Evolutionary conservation across 2,113 vertebrate species (phyloP).

Genomic region (Panthera tigris): DNA sequence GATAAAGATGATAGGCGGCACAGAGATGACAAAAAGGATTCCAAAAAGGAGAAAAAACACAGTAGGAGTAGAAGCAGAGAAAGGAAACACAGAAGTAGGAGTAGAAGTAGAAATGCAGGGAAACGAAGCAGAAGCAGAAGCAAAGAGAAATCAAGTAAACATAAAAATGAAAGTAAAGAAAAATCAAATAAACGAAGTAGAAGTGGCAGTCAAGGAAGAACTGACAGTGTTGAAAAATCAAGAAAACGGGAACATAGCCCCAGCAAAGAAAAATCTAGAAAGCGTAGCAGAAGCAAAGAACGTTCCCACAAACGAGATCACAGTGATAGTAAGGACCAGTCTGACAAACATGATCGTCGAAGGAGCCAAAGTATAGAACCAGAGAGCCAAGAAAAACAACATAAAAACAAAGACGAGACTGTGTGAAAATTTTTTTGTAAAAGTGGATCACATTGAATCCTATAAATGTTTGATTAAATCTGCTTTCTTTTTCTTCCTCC

Average conservation of each 20-base stretch:
- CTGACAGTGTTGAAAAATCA: slow-evolving; percentile 89
- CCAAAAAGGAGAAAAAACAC: slow-evolving; percentile 88
- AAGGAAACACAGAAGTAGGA: slow-evolving; percentile 87
- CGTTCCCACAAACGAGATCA: slow-evolving; percentile 89
- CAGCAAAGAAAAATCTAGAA: slow-evolving; percentile 89
- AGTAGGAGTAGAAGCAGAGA: slow-evolving; percentile 91
- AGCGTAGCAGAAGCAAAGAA: slow-evolving; percentile 91
- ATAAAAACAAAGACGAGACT: slow-evolving; percentile 88
- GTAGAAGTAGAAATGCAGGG: slow-evolving; percentile 87
- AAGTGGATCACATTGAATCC: slow-evolving; percentile 92
- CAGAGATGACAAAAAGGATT: slow-evolving; percentile 91
- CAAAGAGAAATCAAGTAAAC: slow-evolving; percentile 91
- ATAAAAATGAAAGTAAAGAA: slow-evolving; percentile 89
- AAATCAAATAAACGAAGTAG: slow-evolving; percentile 87
- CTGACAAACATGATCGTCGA: slow-evolving; percentile 86
- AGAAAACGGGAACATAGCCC: slow-evolving; percentile 92
- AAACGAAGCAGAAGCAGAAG: slow-evolving; percentile 89
- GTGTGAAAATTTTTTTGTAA: slow-evolving; percentile 85
- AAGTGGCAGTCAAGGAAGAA: slow-evolving; percentile 88
- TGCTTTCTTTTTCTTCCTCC: slow-evolving; percentile 81
- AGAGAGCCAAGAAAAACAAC: slow-evolving; percentile 87
- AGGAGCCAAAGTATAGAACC: slow-evolving; percentile 91
- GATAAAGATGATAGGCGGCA: slow-evolving; percentile 89
- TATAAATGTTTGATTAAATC: slow-evolving; percentile 88
- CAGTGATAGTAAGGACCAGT: slow-evolving; percentile 90